phyloP scores from a whole-genome alignment of 2,113 vertebrate genomes.

The Microcebus jonahi region DNA sequence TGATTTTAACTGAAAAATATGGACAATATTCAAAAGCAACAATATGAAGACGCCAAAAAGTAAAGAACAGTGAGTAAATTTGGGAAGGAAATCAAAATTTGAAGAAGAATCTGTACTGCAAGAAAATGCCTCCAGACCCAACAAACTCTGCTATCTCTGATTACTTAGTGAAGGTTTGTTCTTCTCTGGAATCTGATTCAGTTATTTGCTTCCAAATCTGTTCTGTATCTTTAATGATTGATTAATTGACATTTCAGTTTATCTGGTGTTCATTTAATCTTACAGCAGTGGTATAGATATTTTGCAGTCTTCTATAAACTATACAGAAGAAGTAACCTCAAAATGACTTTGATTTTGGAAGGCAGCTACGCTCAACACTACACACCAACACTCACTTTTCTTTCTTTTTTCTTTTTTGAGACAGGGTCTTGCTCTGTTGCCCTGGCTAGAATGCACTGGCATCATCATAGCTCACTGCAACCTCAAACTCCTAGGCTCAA shows the following conservation, averaged over 20 bases:
- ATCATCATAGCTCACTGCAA: too few relatives aligned
- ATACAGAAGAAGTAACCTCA: neutral
- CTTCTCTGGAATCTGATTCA: neutral
- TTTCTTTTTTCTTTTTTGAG: too few relatives aligned
- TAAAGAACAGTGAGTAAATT: neutral
- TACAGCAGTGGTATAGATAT: neutral
- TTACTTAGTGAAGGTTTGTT: neutral
- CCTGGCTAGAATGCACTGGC: too few relatives aligned
- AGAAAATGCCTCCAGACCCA: neutral
- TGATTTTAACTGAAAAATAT: neutral
- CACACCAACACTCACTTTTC: too few relatives aligned
- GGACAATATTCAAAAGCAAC: neutral
- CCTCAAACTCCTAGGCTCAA: too few relatives aligned
- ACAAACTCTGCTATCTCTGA: neutral
- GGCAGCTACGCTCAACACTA: neutral
- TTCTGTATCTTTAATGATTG: neutral
- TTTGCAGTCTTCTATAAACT: neutral
- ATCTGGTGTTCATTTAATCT: neutral
- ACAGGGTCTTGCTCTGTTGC: too few relatives aligned
- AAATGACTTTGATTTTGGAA: neutral
- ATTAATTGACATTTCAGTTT: neutral
- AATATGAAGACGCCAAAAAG: neutral
- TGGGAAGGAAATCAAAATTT: neutral
- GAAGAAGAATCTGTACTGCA: neutral
- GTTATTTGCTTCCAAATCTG: neutral